Percentiles rank a stretch among this genome's conserved stretches.
phyloP scores from a whole-genome alignment of 2,888 invertebrate genomes.

The Eristalis intricaria region DNA sequence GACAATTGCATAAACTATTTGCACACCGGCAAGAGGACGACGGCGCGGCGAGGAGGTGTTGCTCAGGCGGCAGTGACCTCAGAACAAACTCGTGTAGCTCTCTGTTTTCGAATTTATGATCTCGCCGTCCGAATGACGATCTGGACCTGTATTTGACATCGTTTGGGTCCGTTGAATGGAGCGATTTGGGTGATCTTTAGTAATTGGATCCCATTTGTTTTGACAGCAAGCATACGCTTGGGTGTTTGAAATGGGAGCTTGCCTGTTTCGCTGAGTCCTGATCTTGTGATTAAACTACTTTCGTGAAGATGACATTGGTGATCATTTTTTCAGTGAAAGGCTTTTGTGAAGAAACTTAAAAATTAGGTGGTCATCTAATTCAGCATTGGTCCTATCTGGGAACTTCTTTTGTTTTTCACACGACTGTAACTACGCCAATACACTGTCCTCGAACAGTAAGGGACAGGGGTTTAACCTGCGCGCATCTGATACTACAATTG shows the following conservation, averaged over 20 bases:
- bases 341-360: no score
- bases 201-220: not conserved
- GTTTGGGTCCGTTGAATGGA: not conserved
- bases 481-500: no score
- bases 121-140: not conserved
- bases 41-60: not conserved
- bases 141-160: not conserved
- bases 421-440: no score
- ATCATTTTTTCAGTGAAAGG: no score
- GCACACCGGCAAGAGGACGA: not conserved
- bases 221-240: not conserved
- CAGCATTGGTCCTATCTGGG: no score
- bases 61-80: not conserved
- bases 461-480: no score
- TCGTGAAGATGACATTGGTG: not conserved
- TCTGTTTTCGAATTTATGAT: not conserved
- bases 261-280: not conserved
- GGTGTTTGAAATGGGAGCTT: not conserved
- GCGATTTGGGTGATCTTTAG: not conserved
- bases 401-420: no score
- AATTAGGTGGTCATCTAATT: no score
- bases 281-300: not conserved
- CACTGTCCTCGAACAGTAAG: no score
- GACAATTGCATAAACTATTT: not conserved
- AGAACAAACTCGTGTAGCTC: not conserved